Percentiles rank a stretch among this genome's conserved stretches.
Evolutionary conservation across 2,113 vertebrate genomes (phyloP).

Genomic region (Phrynosoma platyrhinos): DNA sequence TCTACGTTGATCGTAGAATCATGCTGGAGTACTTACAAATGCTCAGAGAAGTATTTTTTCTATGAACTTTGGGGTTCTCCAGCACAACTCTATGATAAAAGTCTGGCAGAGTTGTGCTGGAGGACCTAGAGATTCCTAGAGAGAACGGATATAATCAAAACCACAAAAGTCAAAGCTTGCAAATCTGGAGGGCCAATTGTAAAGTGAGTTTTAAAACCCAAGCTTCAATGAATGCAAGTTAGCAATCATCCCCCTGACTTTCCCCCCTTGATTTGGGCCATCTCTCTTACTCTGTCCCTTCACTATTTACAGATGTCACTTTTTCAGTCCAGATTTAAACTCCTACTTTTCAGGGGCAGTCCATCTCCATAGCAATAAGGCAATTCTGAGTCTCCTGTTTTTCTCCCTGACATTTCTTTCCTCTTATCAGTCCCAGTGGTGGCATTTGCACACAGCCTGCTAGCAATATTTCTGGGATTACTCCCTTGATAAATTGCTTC

Average conservation of each 20-base stretch:
- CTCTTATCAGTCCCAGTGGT: slow-evolving; percentile 36
- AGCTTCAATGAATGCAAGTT: not conserved
- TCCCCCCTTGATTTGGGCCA: not conserved
- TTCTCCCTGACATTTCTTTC: slow-evolving; percentile 22
- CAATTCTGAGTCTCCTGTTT: slow-evolving; percentile 9
- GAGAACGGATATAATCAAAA: too few relatives aligned
- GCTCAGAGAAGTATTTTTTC: too few relatives aligned
- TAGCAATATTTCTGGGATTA: slow-evolving; percentile 33
- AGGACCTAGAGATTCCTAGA: too few relatives aligned
- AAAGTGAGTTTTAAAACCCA: slow-evolving; percentile 4
- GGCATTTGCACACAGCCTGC: slow-evolving; percentile 19
- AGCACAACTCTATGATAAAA: too few relatives aligned
- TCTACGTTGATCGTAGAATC: too few relatives aligned
- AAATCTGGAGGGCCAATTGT: too few relatives aligned
- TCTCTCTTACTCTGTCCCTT: not conserved
- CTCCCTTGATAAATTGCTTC: slow-evolving; percentile 22
- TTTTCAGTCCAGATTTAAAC: slow-evolving; percentile 26
- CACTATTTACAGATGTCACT: not conserved
- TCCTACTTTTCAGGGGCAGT: slow-evolving; percentile 2
- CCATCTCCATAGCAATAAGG: slow-evolving; percentile 38
- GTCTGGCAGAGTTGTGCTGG: too few relatives aligned
- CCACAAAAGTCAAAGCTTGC: too few relatives aligned
- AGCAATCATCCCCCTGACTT: not conserved
- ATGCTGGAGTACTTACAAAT: too few relatives aligned
- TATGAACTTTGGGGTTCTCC: too few relatives aligned